Conservation (phyloP, 1,140 invertebrate species). For the Cylas formicarius region DNA sequence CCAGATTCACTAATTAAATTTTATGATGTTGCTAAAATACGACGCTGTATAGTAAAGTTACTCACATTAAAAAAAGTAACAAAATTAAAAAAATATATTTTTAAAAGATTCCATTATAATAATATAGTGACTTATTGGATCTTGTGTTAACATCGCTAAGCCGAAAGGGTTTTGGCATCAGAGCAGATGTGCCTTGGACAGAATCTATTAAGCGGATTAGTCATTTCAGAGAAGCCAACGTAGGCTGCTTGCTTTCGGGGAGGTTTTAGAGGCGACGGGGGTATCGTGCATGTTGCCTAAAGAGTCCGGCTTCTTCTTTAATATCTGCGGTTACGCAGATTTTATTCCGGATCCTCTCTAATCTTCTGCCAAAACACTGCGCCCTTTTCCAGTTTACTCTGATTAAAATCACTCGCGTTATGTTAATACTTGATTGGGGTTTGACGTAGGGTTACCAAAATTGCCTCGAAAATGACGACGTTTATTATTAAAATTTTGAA, state of each 20-base stretch:
- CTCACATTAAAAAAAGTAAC: no score
- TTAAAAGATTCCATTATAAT: no score
- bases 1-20: no score
- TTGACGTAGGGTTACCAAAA: no score
- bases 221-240: slow-evolving; percentile 36
- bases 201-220: slow-evolving; percentile 43
- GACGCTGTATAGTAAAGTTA: no score
- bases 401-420: not conserved
- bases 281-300: slow-evolving; percentile 8
- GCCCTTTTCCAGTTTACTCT: slow-evolving; percentile 7
- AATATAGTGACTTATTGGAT: slow-evolving; percentile 39
- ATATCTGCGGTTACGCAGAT: slow-evolving; percentile 36
- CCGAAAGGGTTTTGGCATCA: slow-evolving; percentile 38
- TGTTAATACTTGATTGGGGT: not conserved
- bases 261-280: not conserved
- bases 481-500: no score
- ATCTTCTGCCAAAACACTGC: slow-evolving; percentile 21
- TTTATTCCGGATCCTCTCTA: slow-evolving; percentile 26
- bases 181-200: slow-evolving; percentile 34
- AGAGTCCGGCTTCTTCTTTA: slow-evolving; percentile 36
- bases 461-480: no score
- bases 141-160: slow-evolving; percentile 42
- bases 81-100: no score
- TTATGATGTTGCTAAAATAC: no score
- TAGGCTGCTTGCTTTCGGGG: slow-evolving; percentile 11